Base-by-base conservation (phyloP, 2,888 invertebrate species). In the Heteropelma amictum region DNA sequence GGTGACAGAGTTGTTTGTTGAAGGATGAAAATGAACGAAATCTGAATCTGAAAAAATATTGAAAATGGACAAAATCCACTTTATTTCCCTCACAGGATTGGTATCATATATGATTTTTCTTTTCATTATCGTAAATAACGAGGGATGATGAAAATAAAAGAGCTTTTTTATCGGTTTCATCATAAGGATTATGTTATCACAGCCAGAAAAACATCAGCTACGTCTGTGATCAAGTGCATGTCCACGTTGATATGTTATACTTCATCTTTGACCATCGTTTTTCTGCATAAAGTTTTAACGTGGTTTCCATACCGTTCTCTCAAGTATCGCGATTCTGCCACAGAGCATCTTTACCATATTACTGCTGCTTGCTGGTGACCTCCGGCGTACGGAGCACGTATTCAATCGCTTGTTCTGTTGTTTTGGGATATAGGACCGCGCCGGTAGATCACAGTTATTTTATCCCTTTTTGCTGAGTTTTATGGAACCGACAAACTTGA, bases 161-260 rank as follows among this genome's bases (percentile, higher is more conserved):
- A 10, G 26, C 7, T 40, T 23, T 38, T 17, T 19, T 14, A n/a
- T 10, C n/a, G n/a, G 10, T 40, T 10, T 30, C n/a, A n/a, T 7
- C 6, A 38, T 45, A 17, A 14, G 5, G 17, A 1, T 10, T 10
- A 12, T 14, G 23, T n/a, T 42, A 19, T 17, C 38, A 45, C 28
- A 30, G 5, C 42, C 30, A 17, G 28, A 19, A 45, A 23, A 60
- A 28, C 6, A 45, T 45, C 56, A 12, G 12, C 6, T 21, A n/a
- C 40, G 58, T 5, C 14, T 23, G 45, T 19, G 76, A 79, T 77
- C 79, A 76, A 77, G 82, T 82, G 83, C 82, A 84, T 86, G n/a
- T 86, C 85, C 87, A 87, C 87, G 84, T 83, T 85, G 85, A 87
- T 85, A 83, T 67, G 47, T 56, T 86, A 85, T 84, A 80, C 78